Conservation (phyloP, 2,888 invertebrate species). For the Cephalotes varians region DNA sequence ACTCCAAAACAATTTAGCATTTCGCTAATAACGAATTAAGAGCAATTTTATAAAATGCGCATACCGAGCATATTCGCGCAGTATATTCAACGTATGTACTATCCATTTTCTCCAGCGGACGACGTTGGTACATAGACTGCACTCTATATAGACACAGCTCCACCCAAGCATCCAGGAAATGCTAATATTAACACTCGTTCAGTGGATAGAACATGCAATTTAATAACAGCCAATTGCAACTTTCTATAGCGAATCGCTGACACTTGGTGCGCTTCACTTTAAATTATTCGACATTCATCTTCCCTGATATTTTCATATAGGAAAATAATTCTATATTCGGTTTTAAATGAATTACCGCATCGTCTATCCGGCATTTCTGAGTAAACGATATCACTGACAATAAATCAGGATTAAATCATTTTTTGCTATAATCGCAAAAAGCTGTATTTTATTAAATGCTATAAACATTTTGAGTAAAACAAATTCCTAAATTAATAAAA, state of each 20-base stretch:
- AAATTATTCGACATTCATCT: conserved; percentile 30
- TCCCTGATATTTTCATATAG: neutral
- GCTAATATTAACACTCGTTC: conserved; percentile 62
- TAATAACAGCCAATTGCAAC: conserved; percentile 59
- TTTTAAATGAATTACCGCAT: neutral
- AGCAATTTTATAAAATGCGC: neutral
- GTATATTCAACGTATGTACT: conserved; percentile 42
- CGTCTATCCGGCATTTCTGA: neutral
- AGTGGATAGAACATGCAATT: conserved; percentile 48
- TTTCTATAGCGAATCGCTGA: conserved; percentile 25
- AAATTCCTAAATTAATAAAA: neutral
- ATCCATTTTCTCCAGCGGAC: conserved; percentile 47
- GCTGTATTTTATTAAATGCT: neutral
- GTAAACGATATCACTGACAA: neutral
- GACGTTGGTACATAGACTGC: conserved; percentile 45
- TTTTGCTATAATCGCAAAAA: neutral
- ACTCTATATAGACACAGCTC: conserved; percentile 49
- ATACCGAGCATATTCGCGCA: neutral
- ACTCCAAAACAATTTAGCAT: neutral
- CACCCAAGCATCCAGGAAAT: conserved; percentile 47
- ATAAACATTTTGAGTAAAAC: neutral
- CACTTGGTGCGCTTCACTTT: neutral
- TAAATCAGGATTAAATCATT: conserved; percentile 4
- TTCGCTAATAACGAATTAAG: conserved; percentile 2
- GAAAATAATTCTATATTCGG: neutral